Conservation (phyloP, 2,797 vertebrate genomes). For the Sitta carolinensis region DNA sequence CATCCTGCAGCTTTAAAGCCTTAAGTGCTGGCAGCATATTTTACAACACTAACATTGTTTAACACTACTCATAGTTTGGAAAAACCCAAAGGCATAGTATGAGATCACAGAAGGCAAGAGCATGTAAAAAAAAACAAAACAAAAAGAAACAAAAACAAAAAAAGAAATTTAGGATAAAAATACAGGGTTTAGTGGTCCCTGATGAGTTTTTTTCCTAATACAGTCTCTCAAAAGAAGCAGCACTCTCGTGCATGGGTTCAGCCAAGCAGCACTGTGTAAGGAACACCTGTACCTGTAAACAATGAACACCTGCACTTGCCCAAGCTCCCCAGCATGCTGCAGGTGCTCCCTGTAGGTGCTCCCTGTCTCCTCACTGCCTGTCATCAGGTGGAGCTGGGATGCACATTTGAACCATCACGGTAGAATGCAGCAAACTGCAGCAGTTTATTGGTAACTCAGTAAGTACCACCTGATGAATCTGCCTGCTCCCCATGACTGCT, state of each 20-base stretch:
- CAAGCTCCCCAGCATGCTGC: neutral
- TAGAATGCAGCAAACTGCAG: neutral
- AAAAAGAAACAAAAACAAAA: neutral
- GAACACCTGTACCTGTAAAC: neutral
- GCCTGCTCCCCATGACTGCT: neutral
- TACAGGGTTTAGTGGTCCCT: neutral
- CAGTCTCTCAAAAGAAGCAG: neutral
- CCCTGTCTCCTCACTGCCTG: neutral
- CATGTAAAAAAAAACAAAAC: neutral
- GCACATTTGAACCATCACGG: fast-evolving
- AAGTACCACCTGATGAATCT: neutral
- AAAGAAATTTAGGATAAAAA: neutral
- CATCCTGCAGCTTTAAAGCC: neutral
- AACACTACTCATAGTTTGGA: neutral
- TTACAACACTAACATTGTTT: neutral
- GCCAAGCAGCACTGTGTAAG: neutral
- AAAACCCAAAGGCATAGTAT: neutral
- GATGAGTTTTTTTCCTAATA: neutral
- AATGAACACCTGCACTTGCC: neutral
- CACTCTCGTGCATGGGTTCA: neutral
- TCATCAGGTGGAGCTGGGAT: neutral
- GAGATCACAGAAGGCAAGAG: neutral
- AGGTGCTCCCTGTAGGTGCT: neutral
- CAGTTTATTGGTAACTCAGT: neutral
- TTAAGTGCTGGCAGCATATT: neutral